Conservation (phyloP, 2,888 invertebrate genomes). For the Congeria kusceri region DNA sequence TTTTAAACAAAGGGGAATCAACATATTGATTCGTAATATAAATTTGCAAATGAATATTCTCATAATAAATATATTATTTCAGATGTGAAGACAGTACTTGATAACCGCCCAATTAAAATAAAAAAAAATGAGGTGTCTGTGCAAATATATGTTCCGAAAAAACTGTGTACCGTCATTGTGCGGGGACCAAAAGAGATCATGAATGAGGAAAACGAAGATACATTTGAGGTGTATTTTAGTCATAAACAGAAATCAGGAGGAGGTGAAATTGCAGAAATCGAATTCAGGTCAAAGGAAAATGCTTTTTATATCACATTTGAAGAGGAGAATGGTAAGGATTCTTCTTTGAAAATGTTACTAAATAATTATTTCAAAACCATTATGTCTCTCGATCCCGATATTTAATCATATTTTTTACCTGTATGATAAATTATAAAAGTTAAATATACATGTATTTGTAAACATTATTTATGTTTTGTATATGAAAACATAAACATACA, state of each 20-base stretch:
- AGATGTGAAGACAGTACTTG: background rate
- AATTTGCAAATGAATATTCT: no score
- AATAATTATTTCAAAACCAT: no score
- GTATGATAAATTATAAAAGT: no score
- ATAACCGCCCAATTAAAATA: background rate
- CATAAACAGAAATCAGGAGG: conserved; percentile 43
- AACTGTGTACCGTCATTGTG: background rate
- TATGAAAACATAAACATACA: no score
- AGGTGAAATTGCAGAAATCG: conserved; percentile 1
- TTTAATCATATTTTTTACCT: no score
- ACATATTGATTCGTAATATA: no score
- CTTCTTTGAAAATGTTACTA: background rate
- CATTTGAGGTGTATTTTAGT: conserved; percentile 54
- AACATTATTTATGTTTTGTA: no score
- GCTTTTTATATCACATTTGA: conserved; percentile 34
- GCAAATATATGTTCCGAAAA: background rate
- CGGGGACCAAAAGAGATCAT: background rate
- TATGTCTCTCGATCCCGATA: no score
- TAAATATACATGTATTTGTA: no score
- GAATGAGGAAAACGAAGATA: conserved; percentile 17
- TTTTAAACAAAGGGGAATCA: no score
- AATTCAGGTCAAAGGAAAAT: background rate
- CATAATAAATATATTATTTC: background rate
- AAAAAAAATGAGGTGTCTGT: background rate
- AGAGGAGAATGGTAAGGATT: background rate